These are phyloP conservation scores for Melospiza melodia DNA, from an alignment of 2,113 vertebrate species.

Conservation along the genomic window DNA sequence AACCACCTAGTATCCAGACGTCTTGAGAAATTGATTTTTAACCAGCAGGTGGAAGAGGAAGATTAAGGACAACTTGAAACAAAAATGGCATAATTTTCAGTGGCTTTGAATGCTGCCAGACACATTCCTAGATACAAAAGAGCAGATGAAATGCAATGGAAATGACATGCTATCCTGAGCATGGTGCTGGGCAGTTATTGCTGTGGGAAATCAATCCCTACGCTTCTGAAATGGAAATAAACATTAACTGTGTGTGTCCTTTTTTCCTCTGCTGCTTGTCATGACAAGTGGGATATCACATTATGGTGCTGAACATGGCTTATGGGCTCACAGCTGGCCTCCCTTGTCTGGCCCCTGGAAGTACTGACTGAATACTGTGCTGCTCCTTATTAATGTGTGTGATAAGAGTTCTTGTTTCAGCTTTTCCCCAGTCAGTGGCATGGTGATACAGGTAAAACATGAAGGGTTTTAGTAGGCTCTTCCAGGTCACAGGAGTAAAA, in stretches of 20 bases:
- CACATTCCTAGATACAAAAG: neutral
- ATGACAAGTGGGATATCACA: neutral
- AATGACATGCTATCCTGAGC: neutral
- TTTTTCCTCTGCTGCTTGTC: neutral
- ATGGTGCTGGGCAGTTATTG: neutral
- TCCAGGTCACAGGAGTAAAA: neutral
- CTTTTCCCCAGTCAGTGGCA: neutral
- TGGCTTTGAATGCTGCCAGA: neutral
- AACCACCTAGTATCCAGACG: neutral
- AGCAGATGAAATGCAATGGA: neutral
- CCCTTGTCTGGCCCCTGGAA: neutral
- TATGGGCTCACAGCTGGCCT: neutral
- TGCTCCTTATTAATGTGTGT: neutral
- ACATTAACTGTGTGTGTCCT: neutral
- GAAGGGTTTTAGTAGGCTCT: neutral
- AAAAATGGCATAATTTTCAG: neutral
- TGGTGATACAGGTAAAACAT: neutral
- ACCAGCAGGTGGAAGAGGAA: neutral
- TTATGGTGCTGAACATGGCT: neutral
- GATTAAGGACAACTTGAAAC: neutral
- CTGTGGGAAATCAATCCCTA: neutral
- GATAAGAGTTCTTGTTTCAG: neutral
- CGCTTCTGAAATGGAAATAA: neutral
- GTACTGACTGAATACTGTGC: neutral
- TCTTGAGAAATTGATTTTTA: conserved; percentile 45